Evolutionary conservation across 2,113 vertebrate genomes (phyloP).

Genomic region (Podiceps cristatus): DNA sequence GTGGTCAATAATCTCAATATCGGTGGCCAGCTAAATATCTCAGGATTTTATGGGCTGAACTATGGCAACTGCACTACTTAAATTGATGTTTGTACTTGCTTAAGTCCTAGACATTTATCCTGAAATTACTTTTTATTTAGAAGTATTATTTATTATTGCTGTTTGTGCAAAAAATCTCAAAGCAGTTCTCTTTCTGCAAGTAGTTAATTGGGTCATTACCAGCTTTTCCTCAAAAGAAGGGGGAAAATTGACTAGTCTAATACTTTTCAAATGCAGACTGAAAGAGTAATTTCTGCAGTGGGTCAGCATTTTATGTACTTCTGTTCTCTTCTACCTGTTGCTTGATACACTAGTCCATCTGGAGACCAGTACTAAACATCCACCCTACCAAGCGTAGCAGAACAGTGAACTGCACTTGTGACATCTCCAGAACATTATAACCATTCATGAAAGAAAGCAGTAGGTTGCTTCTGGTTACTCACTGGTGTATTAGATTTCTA

Average conservation of each 20-base stretch:
- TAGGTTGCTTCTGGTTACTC: slow-evolving; percentile 66
- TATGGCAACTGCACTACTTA: neutral
- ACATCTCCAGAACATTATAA: slow-evolving; percentile 64
- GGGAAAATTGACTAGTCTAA: neutral
- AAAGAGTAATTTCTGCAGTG: neutral
- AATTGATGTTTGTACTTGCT: neutral
- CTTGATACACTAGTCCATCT: slow-evolving; percentile 55
- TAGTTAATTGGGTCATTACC: neutral
- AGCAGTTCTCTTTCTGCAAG: neutral
- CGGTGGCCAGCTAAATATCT: neutral
- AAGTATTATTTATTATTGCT: too few species aligned
- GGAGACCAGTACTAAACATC: slow-evolving; percentile 47
- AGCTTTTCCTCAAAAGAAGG: neutral
- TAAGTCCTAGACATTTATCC: neutral
- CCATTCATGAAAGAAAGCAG: slow-evolving; percentile 61
- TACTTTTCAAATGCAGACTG: neutral
- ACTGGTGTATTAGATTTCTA: slow-evolving; percentile 56
- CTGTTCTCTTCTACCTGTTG: slow-evolving; percentile 47
- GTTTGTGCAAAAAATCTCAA: neutral
- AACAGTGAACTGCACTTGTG: slow-evolving; percentile 76
- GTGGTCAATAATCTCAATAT: neutral
- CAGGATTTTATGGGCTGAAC: neutral
- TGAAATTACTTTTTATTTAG: neutral
- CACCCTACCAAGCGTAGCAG: slow-evolving; percentile 75
- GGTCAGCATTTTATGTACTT: neutral